Evolutionary conservation across 2,113 vertebrate genomes (phyloP), one percentile per base, ranked within the genome.

Genomic region (Mesembrinibis cayennensis): DNA sequence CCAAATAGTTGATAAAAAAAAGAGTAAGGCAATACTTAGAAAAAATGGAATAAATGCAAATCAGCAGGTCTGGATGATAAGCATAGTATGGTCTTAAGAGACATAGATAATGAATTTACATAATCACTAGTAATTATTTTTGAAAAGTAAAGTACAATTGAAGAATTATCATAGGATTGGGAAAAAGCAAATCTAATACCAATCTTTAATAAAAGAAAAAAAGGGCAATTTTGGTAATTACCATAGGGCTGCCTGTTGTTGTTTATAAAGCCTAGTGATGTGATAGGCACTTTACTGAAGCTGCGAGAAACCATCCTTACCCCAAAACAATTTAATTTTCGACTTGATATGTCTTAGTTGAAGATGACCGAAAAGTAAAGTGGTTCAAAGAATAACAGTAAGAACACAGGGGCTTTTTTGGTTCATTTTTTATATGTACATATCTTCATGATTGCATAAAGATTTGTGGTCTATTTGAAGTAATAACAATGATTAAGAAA

Each of bases 31-130:
- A 95, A 94, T 89, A 95, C 87, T 91, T 89, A 38, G 32, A 32
- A 96, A 96, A 87, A 92, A 62, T 7, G 2, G 53, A 94, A 95
- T 91, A 93, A 87, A 95, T 80, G 38, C 62, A 96, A 88, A 96
- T 95, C 87, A 91, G 89, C 58, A 93, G 82, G 66, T 83, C 84
- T 77, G 38, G 78, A 47, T 93, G 84, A 95, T 97, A 93, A 96
- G 71, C 70, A 66, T 77, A 55, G 74, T 73, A 26, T 90, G 87
- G 94, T 94, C 81, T 88, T 91, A 93, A 86, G 96, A 96, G 95
- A 93, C 93, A 94, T 73, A 94, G 95, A 94, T 95, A 95, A 97
- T 93, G 94, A 97, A 93, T 95, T 97, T 96, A 80, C 89, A 95
- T 95, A 95, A 95, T 95, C 45, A 3, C 78, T 95, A 82, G 78